Percentiles rank a stretch among this genome's conserved stretches.
Evolutionary conservation across 2,888 invertebrate genomes (phyloP).

Genomic region (Acanthopleura granulata): DNA sequence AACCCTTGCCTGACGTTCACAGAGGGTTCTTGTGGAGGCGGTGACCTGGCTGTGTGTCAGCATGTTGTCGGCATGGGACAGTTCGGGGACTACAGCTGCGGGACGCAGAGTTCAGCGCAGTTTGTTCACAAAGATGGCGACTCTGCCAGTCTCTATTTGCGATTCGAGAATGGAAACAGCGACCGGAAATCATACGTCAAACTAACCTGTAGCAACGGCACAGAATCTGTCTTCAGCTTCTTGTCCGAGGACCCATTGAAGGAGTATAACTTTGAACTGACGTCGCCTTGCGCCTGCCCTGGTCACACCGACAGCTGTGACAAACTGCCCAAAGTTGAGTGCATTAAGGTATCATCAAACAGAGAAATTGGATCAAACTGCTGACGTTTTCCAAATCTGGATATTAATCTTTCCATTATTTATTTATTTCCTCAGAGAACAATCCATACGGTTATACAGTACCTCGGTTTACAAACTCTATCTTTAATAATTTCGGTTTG

Average conservation of each 20-base stretch:
- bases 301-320: background rate
- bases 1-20: background rate
- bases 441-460: no score
- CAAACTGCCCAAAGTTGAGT: no score
- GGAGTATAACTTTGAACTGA: background rate
- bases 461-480: no score
- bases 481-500: no score
- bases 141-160: background rate
- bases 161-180: background rate
- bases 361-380: no score
- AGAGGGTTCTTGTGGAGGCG: background rate
- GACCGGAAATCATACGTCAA: background rate
- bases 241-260: background rate
- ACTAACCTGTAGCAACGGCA: background rate
- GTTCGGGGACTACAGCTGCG: background rate
- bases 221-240: background rate
- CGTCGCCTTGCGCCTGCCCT: constrained; percentile 8
- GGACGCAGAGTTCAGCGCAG: background rate
- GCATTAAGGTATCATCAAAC: no score
- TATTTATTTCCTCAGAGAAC: no score
- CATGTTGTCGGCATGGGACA: background rate
- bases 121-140: background rate
- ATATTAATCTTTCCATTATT: no score
- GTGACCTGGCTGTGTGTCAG: background rate
- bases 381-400: no score